These are phyloP conservation scores for Polydesmus complanatus DNA, from an alignment of 2,888 invertebrate species.

Conservation along the genomic window DNA sequence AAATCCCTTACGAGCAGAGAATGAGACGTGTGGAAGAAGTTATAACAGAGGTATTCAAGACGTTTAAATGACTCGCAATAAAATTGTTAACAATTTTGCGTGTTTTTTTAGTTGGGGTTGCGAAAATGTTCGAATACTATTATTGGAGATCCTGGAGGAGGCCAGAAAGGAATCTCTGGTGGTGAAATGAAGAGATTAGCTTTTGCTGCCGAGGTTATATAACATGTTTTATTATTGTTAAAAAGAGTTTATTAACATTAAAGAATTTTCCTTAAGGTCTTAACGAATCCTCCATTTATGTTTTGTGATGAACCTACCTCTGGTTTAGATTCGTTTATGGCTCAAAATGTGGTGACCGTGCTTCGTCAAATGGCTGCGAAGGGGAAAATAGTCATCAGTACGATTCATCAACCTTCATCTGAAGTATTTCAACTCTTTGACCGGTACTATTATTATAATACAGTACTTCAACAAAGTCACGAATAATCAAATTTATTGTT, in stretches of 20 bases:
- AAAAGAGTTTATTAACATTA: not conserved
- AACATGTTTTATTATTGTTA: not conserved
- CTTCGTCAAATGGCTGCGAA: constrained; percentile 35
- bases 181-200: constrained; percentile 90
- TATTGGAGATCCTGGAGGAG: constrained; percentile 73
- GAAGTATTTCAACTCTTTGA: constrained; percentile 79
- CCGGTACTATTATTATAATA: constrained; percentile 31
- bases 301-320: constrained; percentile 97
- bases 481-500: not conserved
- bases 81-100: not conserved
- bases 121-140: constrained; percentile 77
- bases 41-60: constrained; percentile 47
- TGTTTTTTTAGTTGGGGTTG: constrained; percentile 53
- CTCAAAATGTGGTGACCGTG: constrained; percentile 76
- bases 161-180: constrained; percentile 88
- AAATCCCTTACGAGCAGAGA: constrained; percentile 56
- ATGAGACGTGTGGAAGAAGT: constrained; percentile 72
- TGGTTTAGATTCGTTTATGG: constrained; percentile 93
- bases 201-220: constrained; percentile 77
- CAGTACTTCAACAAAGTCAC: not conserved
- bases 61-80: not conserved
- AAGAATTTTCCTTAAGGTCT: constrained; percentile 20
- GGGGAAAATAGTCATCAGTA: constrained; percentile 80
- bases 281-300: constrained; percentile 87
- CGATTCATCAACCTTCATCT: constrained; percentile 91